phyloP scores from a whole-genome alignment of 2,888 invertebrate species.

The Galerucella calmariensis region DNA sequence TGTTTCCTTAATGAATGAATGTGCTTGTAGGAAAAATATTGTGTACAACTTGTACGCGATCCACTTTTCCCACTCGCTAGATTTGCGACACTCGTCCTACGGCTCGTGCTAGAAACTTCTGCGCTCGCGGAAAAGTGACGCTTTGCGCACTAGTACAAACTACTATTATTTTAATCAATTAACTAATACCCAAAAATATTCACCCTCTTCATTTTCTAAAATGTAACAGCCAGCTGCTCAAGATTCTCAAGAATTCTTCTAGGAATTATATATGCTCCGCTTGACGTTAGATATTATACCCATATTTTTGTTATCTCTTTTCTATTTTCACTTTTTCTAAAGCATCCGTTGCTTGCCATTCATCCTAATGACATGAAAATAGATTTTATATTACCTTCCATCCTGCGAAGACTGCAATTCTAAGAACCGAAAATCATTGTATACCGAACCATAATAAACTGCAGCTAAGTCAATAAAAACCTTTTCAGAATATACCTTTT shows the following conservation, averaged over 20 bases:
- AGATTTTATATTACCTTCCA: conserved; percentile 35
- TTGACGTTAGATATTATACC: conserved; percentile 21
- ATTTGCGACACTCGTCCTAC: too few relatives aligned
- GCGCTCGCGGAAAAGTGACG: too few relatives aligned
- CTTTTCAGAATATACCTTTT: conserved; percentile 23
- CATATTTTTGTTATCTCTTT: conserved; percentile 23
- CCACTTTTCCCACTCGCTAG: too few relatives aligned
- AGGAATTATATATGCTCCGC: conserved; percentile 8
- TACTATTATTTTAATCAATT: too few relatives aligned
- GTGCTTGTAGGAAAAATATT: too few relatives aligned
- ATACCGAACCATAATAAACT: conserved; percentile 42
- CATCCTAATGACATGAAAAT: conserved; percentile 39
- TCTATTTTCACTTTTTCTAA: conserved; percentile 34
- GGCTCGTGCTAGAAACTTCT: too few relatives aligned
- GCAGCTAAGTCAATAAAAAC: conserved; percentile 44
- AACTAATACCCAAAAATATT: too few relatives aligned
- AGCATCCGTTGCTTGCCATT: conserved; percentile 29
- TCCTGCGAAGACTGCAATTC: conserved; percentile 24
- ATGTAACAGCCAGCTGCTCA: too few relatives aligned
- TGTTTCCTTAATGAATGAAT: too few relatives aligned
- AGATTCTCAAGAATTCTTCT: background rate
- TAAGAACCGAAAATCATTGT: conserved; percentile 34
- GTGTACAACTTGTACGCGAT: too few relatives aligned
- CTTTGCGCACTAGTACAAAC: too few relatives aligned
- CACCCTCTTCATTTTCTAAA: too few relatives aligned